Evolutionary conservation across 2,888 invertebrate species (phyloP), one percentile per base, ranked within the genome.

Genomic region (Drosophila setosimentum): DNA sequence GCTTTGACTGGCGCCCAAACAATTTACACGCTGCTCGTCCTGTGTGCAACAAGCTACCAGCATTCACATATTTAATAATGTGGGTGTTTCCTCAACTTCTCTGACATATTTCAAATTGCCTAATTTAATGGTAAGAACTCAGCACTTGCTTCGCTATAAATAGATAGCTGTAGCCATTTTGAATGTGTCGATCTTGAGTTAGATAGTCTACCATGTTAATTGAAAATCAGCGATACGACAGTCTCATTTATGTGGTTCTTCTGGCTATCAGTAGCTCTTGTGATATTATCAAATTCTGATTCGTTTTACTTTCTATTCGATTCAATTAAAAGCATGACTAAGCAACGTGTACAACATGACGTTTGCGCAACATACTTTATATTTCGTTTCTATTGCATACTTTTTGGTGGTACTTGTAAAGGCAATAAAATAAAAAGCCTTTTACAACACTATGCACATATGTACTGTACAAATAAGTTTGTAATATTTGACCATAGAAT

Each of bases 1-100:
- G 27, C 62, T 69, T 66, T 45, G 74, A 73, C 54, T 69, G 74
- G 49, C 53, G 33, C 45, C 24, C 45, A 60, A 49, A 61, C 54
- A 48, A 69, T 58, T 68, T 53, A 33, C 55, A 48, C 16, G 11
- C 35, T 18, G 27, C 29, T 24, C 13, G 40, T 57, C 29, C n/a
- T 48, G 29, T 49, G 37, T 50, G 30, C 64, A 64, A 64, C 53
- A 64, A 53, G 48, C 64, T 21, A 42, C 40, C 35, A 32, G 35
- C 49, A 62, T 60, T 49, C 27, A 24, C 16, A 49, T 33, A 33
- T 49, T 29, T 50, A 60, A 59, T 48, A 49, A 45, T 16, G 24
- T 32, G n/a, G n/a, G 11, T 27, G 33, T 27, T 27, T 59, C 35
- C 21, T 24, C 7, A 58, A 16, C 48, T 7, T 18, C n/a, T 30